Conservation (phyloP, 1,140 invertebrate genomes). For the Atta cephalotes region DNA sequence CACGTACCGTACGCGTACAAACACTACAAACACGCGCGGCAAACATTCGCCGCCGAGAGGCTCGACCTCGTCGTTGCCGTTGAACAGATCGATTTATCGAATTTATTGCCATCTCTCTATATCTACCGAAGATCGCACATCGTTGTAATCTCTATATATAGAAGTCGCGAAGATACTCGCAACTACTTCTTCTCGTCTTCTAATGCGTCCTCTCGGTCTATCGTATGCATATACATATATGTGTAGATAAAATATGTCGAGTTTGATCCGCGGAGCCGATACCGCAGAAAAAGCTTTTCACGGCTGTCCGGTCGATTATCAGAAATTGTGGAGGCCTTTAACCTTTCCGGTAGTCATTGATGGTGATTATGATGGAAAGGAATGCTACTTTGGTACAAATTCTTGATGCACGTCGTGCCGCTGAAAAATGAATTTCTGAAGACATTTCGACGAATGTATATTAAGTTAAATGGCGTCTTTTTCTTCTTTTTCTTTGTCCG, state of each 20-base stretch:
- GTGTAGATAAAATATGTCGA: slow-evolving; percentile 30
- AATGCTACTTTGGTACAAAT: slow-evolving; percentile 4
- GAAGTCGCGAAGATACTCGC: slow-evolving; percentile 68
- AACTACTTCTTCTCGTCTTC: slow-evolving; percentile 7
- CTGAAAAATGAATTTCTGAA: slow-evolving; percentile 41
- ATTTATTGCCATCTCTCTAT: slow-evolving; percentile 71
- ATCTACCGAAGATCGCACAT: slow-evolving; percentile 60
- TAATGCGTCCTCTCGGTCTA: slow-evolving; percentile 1
- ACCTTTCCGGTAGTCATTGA: slow-evolving; percentile 43
- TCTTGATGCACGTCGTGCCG: background rate
- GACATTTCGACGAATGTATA: background rate
- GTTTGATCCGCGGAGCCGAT: slow-evolving; percentile 35
- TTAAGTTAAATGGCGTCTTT: slow-evolving; percentile 24
- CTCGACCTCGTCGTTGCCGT: slow-evolving; percentile 58
- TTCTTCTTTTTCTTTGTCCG: background rate
- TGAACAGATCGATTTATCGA: slow-evolving; percentile 77
- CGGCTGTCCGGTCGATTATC: slow-evolving; percentile 65
- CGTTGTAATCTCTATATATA: slow-evolving; percentile 77
- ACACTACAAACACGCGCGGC: background rate
- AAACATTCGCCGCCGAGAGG: slow-evolving; percentile 45
- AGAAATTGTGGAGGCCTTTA: slow-evolving; percentile 64
- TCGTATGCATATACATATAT: background rate
- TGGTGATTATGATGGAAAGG: slow-evolving; percentile 46
- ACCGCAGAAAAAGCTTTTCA: slow-evolving; percentile 43
- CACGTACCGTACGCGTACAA: slow-evolving; percentile 14